These are phyloP conservation scores for Anas bernieri DNA, from an alignment of 2,797 vertebrate genomes.

Conservation along the genomic window DNA sequence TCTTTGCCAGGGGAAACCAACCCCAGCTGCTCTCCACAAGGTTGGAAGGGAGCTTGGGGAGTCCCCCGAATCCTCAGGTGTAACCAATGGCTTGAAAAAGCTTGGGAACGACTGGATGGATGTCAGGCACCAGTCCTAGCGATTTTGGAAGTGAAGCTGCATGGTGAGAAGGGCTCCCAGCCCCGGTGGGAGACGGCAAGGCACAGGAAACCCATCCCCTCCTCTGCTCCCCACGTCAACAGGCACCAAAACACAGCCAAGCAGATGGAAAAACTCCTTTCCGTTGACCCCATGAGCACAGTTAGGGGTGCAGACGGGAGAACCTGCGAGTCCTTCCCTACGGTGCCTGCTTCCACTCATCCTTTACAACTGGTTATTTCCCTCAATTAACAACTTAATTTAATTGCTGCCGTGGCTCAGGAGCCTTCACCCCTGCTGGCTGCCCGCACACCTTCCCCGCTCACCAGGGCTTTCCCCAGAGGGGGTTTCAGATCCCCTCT, in stretches of 20 bases:
- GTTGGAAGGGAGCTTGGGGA: background rate
- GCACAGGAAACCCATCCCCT: background rate
- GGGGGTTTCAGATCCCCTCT: background rate
- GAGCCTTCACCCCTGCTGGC: background rate
- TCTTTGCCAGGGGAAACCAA: accelerated
- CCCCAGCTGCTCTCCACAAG: background rate
- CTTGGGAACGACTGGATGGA: background rate
- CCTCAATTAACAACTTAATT: background rate
- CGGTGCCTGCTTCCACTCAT: accelerated
- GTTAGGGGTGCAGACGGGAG: background rate
- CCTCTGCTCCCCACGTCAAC: background rate
- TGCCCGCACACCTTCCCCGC: background rate
- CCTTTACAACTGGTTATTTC: background rate
- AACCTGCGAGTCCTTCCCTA: background rate
- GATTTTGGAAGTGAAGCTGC: background rate
- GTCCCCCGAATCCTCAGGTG: background rate
- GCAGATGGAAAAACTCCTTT: background rate
- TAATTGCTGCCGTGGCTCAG: accelerated
- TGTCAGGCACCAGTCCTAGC: background rate
- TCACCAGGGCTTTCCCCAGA: background rate
- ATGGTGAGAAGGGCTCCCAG: background rate
- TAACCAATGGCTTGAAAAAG: background rate
- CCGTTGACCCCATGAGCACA: background rate
- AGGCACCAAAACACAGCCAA: background rate
- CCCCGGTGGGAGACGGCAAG: background rate